phyloP scores from a whole-genome alignment of 2,113 vertebrate genomes.

The Spilogale gracilis region DNA sequence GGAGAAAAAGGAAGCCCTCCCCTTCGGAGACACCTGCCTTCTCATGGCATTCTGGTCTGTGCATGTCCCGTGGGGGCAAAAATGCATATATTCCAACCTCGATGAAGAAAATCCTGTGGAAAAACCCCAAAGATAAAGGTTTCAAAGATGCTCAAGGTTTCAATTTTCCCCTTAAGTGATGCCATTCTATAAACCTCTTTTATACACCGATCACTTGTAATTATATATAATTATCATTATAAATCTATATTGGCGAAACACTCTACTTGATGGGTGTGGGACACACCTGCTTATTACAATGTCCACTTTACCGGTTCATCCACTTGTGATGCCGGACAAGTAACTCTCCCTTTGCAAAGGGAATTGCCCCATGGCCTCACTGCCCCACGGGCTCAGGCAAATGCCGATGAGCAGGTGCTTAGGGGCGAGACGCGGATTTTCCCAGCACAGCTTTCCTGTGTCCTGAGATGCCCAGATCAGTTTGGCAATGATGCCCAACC shows the following conservation, averaged over 20 bases:
- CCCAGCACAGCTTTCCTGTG: neutral
- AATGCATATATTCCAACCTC: neutral
- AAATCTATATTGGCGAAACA: neutral
- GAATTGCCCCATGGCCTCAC: no score
- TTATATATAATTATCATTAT: neutral
- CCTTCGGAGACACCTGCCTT: neutral
- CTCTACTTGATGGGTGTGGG: fast-evolving
- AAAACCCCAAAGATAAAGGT: neutral
- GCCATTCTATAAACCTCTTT: neutral
- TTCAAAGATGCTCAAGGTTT: neutral
- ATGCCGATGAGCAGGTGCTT: no score
- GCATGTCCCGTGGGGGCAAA: no score
- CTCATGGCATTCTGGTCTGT: neutral
- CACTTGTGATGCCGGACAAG: neutral
- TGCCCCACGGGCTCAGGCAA: neutral
- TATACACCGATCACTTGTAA: neutral
- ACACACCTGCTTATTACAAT: no score
- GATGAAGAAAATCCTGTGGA: neutral
- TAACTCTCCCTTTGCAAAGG: neutral
- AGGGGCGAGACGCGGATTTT: neutral
- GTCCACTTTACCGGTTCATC: neutral
- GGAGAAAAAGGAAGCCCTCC: neutral
- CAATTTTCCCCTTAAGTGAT: neutral
- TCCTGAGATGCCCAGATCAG: neutral
- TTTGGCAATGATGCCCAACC: neutral